phyloP scores from a whole-genome alignment of 2,888 invertebrate species.

The Kryphioiulus occultus region DNA sequence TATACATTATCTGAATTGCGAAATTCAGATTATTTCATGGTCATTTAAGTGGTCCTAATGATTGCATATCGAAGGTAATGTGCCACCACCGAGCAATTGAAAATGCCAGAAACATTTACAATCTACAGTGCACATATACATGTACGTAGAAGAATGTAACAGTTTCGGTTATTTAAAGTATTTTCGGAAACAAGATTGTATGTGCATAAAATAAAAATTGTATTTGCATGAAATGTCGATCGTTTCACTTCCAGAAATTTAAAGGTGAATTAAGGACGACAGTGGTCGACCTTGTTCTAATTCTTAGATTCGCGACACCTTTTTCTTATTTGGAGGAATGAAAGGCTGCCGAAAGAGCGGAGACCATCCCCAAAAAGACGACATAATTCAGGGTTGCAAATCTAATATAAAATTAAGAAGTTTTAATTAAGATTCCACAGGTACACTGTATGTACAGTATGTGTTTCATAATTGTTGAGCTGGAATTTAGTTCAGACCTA shows the following conservation, averaged over 20 bases:
- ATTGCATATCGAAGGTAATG: background rate
- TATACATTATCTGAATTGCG: too few relatives aligned
- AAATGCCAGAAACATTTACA: background rate
- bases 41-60: background rate
- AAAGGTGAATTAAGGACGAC: conserved; percentile 45
- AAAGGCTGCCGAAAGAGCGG: background rate
- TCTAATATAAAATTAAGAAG: conserved; percentile 17
- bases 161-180: background rate
- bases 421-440: background rate
- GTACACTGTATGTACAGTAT: background rate
- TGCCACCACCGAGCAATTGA: background rate
- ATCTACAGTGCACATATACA: too few relatives aligned
- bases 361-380: conserved; percentile 37
- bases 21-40: background rate
- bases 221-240: conserved; percentile 32
- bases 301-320: conserved; percentile 40
- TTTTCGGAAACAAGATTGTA: conserved; percentile 6
- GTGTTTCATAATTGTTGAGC: background rate
- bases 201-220: conserved; percentile 11
- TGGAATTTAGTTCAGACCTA: background rate
- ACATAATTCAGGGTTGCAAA: conserved; percentile 36
- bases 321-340: background rate
- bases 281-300: conserved; percentile 46
- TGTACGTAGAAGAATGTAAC: background rate
- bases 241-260: background rate